Evolutionary conservation across 2,113 vertebrate species (phyloP).

Genomic region (Salvator merianae): DNA sequence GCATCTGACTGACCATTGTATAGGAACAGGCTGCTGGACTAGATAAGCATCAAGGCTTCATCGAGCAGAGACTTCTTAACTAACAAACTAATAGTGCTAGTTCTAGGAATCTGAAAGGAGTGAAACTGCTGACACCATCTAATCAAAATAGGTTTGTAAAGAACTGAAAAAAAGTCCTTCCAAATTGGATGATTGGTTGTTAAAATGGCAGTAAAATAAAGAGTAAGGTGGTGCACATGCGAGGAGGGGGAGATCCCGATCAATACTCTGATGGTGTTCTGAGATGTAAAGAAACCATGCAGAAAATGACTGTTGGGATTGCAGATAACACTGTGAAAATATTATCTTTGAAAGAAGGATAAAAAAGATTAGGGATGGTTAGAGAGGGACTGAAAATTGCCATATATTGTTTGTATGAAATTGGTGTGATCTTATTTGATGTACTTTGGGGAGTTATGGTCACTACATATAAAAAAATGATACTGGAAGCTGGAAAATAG

Average conservation of each 20-base stretch:
- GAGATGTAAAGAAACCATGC: not conserved
- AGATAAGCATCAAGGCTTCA: too few species aligned
- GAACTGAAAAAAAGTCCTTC: not conserved
- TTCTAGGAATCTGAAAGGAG: not conserved
- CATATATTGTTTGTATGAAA: not conserved
- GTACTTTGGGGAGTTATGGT: not conserved
- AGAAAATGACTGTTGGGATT: not conserved
- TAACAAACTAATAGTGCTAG: too few species aligned
- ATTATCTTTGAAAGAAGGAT: not conserved
- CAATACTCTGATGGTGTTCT: not conserved
- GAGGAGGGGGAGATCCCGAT: too few species aligned
- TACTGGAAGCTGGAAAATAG: not conserved
- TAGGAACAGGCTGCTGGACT: too few species aligned
- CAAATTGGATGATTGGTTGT: not conserved
- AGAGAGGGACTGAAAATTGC: not conserved
- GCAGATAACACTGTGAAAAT: not conserved
- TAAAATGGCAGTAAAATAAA: not conserved
- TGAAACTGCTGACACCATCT: not conserved
- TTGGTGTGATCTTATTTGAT: not conserved
- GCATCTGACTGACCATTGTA: too few species aligned
- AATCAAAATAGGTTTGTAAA: not conserved
- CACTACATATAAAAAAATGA: not conserved
- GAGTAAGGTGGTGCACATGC: not conserved
- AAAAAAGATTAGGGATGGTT: not conserved
- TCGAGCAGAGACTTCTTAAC: not conserved